Evolutionary conservation across 2,113 vertebrate species (phyloP), one percentile per base, ranked within the genome.

Genomic region (Gambusia affinis): DNA sequence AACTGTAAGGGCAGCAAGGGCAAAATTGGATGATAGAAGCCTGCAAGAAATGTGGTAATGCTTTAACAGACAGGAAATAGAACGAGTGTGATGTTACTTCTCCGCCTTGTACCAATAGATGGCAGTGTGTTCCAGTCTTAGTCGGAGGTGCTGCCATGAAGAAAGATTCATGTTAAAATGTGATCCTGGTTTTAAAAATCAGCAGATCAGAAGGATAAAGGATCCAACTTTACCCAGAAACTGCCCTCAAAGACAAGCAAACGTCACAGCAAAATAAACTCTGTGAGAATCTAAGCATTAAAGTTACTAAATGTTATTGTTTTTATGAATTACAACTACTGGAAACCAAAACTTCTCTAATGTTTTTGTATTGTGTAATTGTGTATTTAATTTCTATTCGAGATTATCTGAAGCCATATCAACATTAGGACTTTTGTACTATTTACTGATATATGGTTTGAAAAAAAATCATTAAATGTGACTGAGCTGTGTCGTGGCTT

Each of bases 371-470:
- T 79, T 24, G 31, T 15, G 6, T 71, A 75, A 28, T 47, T 6
- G 37, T 54, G 30, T 63, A 12, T 70, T 81, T 78, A 57, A 75
- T 60, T 73, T 83, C 42, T n/a, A 73, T 84, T 70, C 82, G 22
- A 57, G 66, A 74, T 75, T 67, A 74, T 75, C 51, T 75, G 63
- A 88, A 89, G 81, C 83, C 87, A 87, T 89, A 87, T 87, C 29
- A 77, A 72, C 54, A 29, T 74, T 44, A 14, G 67, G 17, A 65
- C 62, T 81, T 78, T 51, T 62, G 39, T 77, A 39, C 47, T 37
- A 17, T 64, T 64, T 29, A 47, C 73, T 12, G 60, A 71, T 2
- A 24, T 68, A 60, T 30, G 60, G 47, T 85, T 73, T 73, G 22
- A 72, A 73, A 60, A 37, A 37, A 12, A 1, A 64, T 42, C 44